phyloP scores from a whole-genome alignment of 2,113 vertebrate species.

The Phrynocephalus versicolor region DNA sequence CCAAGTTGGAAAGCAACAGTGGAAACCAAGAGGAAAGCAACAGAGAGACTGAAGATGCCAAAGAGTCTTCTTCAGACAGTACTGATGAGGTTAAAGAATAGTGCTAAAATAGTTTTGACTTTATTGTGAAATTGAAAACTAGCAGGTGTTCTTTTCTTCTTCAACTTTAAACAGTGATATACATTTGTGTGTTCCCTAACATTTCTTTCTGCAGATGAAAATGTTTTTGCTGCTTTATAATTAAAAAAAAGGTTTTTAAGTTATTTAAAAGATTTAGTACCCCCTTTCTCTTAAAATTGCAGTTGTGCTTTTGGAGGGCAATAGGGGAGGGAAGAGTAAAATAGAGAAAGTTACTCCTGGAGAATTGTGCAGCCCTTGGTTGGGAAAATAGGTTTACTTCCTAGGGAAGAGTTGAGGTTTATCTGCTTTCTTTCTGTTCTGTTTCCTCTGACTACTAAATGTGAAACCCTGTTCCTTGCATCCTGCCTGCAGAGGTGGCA shows the following conservation, averaged over 20 bases:
- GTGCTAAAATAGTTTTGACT: constrained; percentile 73
- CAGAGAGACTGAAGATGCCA: constrained; percentile 78
- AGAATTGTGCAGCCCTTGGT: constrained; percentile 52
- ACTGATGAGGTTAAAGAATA: constrained; percentile 59
- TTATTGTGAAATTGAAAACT: constrained; percentile 70
- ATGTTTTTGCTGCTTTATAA: constrained; percentile 82
- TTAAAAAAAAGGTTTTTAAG: constrained; percentile 76
- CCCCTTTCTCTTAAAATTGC: constrained; percentile 78
- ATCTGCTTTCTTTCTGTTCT: constrained; percentile 64
- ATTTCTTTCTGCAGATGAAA: constrained; percentile 76
- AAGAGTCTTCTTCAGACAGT: constrained; percentile 78
- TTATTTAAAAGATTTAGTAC: constrained; percentile 80
- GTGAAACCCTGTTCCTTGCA: constrained; percentile 53
- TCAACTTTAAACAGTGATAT: constrained; percentile 59
- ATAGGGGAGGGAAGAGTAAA: constrained; percentile 25
- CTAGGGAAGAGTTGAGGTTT: constrained; percentile 64
- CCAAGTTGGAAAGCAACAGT: constrained; percentile 66
- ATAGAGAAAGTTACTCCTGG: constrained; percentile 56
- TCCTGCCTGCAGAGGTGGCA: constrained; percentile 54
- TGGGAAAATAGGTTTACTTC: constrained; percentile 64
- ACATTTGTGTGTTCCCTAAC: constrained; percentile 74
- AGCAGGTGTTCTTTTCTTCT: constrained; percentile 54
- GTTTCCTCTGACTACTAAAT: constrained; percentile 54
- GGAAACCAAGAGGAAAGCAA: constrained; percentile 66
- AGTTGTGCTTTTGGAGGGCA: constrained; percentile 72